Conservation (phyloP, 2,113 vertebrate genomes). For the Rafetus swinhoei region DNA sequence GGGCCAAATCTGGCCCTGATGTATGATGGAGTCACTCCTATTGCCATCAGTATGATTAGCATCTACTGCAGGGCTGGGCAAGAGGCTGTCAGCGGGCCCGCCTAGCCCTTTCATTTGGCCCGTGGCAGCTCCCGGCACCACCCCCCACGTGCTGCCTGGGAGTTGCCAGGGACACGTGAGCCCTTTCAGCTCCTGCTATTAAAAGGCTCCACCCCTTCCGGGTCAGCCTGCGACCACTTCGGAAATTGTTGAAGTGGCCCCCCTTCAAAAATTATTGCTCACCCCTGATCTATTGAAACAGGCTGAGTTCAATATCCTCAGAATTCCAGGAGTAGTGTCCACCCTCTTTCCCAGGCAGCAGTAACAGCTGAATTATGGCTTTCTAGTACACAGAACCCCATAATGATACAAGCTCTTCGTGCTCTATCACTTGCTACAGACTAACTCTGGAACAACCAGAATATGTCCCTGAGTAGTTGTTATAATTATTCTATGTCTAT, state of each 20-base stretch:
- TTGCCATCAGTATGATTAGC: not conserved
- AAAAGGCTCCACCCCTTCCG: too few species aligned
- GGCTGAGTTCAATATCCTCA: not conserved
- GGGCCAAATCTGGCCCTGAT: not conserved
- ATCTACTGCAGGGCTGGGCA: not conserved
- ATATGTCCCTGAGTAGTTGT: not conserved
- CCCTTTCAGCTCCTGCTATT: too few species aligned
- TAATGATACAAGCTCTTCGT: conserved; percentile 19
- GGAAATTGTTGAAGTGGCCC: too few species aligned
- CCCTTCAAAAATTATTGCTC: too few species aligned
- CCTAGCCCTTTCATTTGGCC: too few species aligned
- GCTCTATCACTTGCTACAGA: not conserved
- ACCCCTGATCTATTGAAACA: not conserved
- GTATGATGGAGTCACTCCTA: not conserved
- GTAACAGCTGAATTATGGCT: not conserved
- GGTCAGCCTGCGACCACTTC: too few species aligned
- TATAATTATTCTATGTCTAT: conserved; percentile 36
- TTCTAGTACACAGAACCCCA: not conserved
- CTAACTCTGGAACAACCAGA: not conserved
- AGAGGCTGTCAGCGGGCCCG: too few species aligned
- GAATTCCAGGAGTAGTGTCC: not conserved
- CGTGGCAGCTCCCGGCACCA: too few species aligned
- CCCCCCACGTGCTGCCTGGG: too few species aligned
- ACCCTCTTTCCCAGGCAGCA: not conserved
- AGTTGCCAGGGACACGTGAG: too few species aligned